These are phyloP conservation scores for Quiscalus mexicanus DNA, from an alignment of 2,113 vertebrate species.

Conservation along the genomic window DNA sequence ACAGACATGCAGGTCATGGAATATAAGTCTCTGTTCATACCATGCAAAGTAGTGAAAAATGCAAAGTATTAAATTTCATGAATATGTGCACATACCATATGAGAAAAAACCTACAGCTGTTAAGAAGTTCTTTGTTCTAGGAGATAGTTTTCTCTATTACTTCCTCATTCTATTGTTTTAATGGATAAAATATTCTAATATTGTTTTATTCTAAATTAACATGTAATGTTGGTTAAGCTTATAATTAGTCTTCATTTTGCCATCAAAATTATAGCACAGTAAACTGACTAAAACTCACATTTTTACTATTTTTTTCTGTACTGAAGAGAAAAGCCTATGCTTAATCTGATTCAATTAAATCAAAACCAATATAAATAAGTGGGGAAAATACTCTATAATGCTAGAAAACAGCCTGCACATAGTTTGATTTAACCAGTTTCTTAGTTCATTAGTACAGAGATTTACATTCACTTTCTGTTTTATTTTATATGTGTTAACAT, in stretches of 20 bases:
- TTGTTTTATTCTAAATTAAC: conserved; percentile 26
- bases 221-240: not conserved
- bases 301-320: not conserved
- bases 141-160: conserved; percentile 40
- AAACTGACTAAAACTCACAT: conserved; percentile 8
- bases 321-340: not conserved
- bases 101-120: not conserved
- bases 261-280: conserved; percentile 28
- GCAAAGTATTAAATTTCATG: not conserved
- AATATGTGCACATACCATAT: not conserved
- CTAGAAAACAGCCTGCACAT: not conserved
- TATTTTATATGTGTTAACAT: not conserved
- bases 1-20: not conserved
- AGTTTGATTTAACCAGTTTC: not conserved
- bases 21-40: not conserved
- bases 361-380: not conserved
- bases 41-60: not conserved
- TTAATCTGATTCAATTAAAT: not conserved
- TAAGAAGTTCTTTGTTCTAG: conserved; percentile 38
- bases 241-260: conserved; percentile 3
- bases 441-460: not conserved
- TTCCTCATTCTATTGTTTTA: not conserved
- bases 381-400: not conserved
- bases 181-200: conserved; percentile 51
- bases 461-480: not conserved